Base-by-base conservation (phyloP, 2,888 invertebrate species). In the Neoaliturus tenellus region DNA sequence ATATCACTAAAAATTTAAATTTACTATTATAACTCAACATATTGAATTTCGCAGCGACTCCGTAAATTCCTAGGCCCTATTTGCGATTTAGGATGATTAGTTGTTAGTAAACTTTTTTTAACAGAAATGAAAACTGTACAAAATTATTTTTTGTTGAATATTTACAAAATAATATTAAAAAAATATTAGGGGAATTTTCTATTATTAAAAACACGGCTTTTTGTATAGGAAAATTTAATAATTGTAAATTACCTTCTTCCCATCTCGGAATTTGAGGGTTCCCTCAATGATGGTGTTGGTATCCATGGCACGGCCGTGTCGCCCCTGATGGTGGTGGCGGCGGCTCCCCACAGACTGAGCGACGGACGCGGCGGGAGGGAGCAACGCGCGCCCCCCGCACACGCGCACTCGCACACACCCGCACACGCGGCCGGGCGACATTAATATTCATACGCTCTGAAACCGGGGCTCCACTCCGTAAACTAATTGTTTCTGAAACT, bases 201-300 rank as follows among this genome's bases (percentile, higher is more conserved):
- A 10, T 35, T 35, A n/a, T n/a, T n/a, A n/a, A n/a, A n/a, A n/a
- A n/a, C n/a, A n/a, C n/a, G n/a, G 44, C 14, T 44, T 44, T 44
- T 44, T 14, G 14, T 44, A 44, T 44, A 44, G 10, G 14, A 10
- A 44, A n/a, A n/a, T n/a, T n/a, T n/a, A n/a, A n/a, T n/a, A n/a
- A n/a, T n/a, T n/a, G n/a, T n/a, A 20, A 23, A 39, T 69, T 75
- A 97, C 97, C 95, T 97, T 97, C 91, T 96, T 97, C 86, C 97
- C 97, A 90, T 97, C 97, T 87, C 97, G 93, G 92, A 96, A 97
- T 92, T 97, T 97, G 89, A 97, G 96, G 88, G 95, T 95, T 89
- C 97, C 97, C 91, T 97, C 97, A 90, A 97, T 96, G 91, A 97
- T 94, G 88, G 95, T 95, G 92, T 93, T 96, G 91, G 95, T 95